Base-by-base conservation (phyloP, 2,113 vertebrate genomes). In the Mellivora capensis region DNA sequence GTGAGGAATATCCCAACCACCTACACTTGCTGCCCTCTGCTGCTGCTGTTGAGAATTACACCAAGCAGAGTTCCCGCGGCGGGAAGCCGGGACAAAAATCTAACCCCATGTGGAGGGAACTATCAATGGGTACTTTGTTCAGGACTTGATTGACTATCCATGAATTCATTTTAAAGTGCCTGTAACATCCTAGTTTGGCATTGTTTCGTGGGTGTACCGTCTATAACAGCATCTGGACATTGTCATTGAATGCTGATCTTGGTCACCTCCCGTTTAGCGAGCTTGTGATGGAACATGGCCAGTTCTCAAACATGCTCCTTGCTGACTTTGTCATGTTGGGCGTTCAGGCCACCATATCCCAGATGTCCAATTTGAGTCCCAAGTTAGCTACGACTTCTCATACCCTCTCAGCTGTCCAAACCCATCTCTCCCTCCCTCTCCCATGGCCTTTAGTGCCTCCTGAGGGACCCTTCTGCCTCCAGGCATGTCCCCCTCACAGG, bases 11-110 rank as follows among this genome's bases (percentile, higher is more conserved):
- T n/a, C 27, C 52, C 84, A 87, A 89, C 54, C 61, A 37, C 34
- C 94, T 97, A 85, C n/a, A 29, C 34, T 54, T 94, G 96, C 97
- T 98, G 98, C 98, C 98, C 97, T 71, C 99, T 99, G 97, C 97
- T 91, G 97, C 44, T 87, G 82, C 83, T 71, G 17, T 7, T 29
- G 12, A 71, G 86, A 92, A 97, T 96, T 71, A 95, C 93, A 97
- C 12, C 0, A 31, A 34, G 47, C 12, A 0, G 21, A 57, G 42
- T 81, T 83, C 17, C 57, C 13, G 13, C 34, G 1, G 15, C 7
- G 0, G 6, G 57, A 4, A 80, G 76, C 14, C 3, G 1, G 34
- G 69, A 20, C 67, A 77, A 79, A 64, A 39, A 52, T 44, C 34
- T 11, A 76, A 29, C 20, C 15, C 5, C 0, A 5, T 0, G 1